Evolutionary conservation across 2,888 invertebrate genomes (phyloP), one percentile per base, ranked within the genome.

Genomic region (Smittia sp.): DNA sequence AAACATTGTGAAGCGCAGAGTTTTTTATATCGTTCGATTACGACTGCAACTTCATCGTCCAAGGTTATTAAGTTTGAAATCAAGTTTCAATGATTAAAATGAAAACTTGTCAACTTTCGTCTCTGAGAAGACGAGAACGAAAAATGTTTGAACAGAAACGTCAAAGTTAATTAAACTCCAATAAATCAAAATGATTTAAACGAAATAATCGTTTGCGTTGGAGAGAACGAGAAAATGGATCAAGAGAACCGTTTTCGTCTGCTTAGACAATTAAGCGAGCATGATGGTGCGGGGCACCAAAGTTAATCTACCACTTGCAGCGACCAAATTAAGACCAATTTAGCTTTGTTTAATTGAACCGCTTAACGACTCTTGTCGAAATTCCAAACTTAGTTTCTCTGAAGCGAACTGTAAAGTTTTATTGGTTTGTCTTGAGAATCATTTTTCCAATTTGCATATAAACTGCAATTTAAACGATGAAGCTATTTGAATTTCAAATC

Each of bases 101-200:
- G 52, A 22, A 58, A 58, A 13, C 58, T 1, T 18, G 58, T 58
- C 18, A 52, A 7, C 22, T n/a, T 58, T 58, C n/a, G 58, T 58
- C 58, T 32, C 32, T 32, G 32, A 32, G 9, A 32, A 32, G 9
- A 32, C 32, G 3, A n/a, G n/a, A n/a, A 39, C 39, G 7, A 39
- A 39, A 15, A 52, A 52, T 58, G 58, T 58, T 32, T 22, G n/a
- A 46, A 70, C 18, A 27, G 15, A 46, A 70, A 52, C 52, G 69
- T 70, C 69, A 70, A 70, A 70, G 52, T 70, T 46, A 54, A 70
- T 70, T 70, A 70, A 70, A 70, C 7, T 15, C 15, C 69, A 70
- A 70, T 70, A 70, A 70, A 70, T 70, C 69, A 70, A 70, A 69
- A 52, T 58, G 58, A 58, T 18, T 58, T 58, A 58, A 18, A 18